Percentiles rank a stretch among this genome's conserved stretches.
Conservation (phyloP, 2,797 vertebrate genomes). For the Phoxinus dragarum region DNA sequence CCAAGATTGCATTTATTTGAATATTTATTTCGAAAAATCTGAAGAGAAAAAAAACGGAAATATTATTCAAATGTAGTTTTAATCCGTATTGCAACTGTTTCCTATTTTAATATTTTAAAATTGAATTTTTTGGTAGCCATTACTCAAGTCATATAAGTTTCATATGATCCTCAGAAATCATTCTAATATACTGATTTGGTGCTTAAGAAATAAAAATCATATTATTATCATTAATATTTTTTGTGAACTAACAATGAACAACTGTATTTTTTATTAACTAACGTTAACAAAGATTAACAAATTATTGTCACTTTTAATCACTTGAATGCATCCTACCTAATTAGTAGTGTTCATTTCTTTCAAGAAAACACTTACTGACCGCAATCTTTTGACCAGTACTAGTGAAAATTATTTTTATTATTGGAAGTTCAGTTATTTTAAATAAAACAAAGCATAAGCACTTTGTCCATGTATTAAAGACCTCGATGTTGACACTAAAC, state of each 20-base stretch:
- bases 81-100: neutral
- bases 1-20: neutral
- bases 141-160: neutral
- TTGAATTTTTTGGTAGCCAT: neutral
- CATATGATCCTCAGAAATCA: neutral
- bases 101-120: neutral
- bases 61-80: neutral
- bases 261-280: no score
- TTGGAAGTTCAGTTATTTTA: neutral
- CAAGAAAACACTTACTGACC: neutral
- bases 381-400: neutral
- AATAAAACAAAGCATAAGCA: neutral
- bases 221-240: neutral
- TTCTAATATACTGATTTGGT: neutral
- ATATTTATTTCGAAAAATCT: neutral
- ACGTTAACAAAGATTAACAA: no score
- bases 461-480: neutral
- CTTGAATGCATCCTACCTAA: neutral
- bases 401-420: neutral
- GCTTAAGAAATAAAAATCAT: neutral
- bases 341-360: neutral
- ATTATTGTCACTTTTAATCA: neutral
- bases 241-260: no score
- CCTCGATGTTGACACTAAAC: neutral
- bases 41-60: neutral